Percentiles rank a stretch among this genome's conserved stretches.
Evolutionary conservation across 2,797 vertebrate species (phyloP).

Genomic region (Masticophis lateralis): DNA sequence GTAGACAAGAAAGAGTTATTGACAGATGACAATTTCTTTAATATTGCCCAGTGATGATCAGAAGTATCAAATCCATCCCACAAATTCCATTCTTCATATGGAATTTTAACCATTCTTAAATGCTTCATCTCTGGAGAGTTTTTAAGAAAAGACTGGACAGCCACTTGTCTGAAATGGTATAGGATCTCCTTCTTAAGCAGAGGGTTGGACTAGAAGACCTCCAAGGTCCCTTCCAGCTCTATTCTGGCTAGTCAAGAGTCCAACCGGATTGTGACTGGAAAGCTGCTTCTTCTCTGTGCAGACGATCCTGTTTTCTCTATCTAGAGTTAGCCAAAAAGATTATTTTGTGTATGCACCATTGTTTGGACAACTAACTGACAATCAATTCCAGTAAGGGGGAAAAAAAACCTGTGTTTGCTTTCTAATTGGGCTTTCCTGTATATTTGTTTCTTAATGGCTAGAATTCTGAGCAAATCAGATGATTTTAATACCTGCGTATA

Average conservation of each 20-base stretch:
- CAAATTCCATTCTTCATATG: background rate
- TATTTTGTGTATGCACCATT: background rate
- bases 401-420: background rate
- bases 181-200: background rate
- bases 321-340: background rate
- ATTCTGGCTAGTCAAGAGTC: background rate
- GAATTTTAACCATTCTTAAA: background rate
- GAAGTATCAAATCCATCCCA: background rate
- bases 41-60: background rate
- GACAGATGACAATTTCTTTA: too few species aligned
- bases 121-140: background rate
- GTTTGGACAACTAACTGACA: background rate
- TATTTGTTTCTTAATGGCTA: background rate
- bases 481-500: background rate
- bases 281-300: background rate
- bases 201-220: background rate
- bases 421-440: background rate
- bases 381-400: background rate
- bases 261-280: background rate
- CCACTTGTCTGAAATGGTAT: background rate
- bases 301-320: background rate
- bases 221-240: background rate
- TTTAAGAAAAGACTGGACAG: background rate
- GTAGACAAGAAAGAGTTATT: background rate
- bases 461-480: background rate